phyloP scores from a whole-genome alignment of 2,888 invertebrate genomes.

The Erebia aethiops region DNA sequence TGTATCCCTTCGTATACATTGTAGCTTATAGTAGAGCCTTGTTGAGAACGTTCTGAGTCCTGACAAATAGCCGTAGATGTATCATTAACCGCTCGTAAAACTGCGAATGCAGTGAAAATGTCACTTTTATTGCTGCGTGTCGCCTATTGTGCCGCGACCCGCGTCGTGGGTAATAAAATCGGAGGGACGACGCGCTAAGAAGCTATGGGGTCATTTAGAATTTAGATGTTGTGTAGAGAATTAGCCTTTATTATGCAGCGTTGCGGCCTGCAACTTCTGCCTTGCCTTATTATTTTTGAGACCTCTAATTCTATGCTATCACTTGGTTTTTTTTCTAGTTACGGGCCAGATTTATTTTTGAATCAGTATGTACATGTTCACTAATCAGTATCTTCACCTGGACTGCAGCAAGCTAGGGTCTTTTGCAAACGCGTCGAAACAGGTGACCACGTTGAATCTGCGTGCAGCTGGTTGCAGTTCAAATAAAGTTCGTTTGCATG shows the following conservation, averaged over 20 bases:
- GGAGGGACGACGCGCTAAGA: constrained; percentile 8
- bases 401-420: no score
- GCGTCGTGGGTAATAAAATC: constrained; percentile 13
- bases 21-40: no score
- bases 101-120: constrained; percentile 12
- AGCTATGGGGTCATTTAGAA: constrained; percentile 7
- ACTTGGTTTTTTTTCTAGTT: not conserved
- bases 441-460: no score
- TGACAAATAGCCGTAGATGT: not conserved
- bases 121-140: not conserved
- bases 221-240: constrained; percentile 14
- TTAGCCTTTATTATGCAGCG: constrained; percentile 15
- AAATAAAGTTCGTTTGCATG: no score
- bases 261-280: not conserved
- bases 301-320: not conserved
- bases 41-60: not conserved
- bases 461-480: no score
- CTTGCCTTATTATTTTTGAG: not conserved
- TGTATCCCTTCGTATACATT: no score
- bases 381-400: no score
- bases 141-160: constrained; percentile 12
- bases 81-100: constrained; percentile 15
- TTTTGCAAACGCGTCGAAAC: no score
- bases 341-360: no score
- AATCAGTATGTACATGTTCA: no score